Evolutionary conservation across 37 sponge, comb jelly and placozoan genomes (phyloP).

Genomic region (Oscarella lobularis): DNA sequence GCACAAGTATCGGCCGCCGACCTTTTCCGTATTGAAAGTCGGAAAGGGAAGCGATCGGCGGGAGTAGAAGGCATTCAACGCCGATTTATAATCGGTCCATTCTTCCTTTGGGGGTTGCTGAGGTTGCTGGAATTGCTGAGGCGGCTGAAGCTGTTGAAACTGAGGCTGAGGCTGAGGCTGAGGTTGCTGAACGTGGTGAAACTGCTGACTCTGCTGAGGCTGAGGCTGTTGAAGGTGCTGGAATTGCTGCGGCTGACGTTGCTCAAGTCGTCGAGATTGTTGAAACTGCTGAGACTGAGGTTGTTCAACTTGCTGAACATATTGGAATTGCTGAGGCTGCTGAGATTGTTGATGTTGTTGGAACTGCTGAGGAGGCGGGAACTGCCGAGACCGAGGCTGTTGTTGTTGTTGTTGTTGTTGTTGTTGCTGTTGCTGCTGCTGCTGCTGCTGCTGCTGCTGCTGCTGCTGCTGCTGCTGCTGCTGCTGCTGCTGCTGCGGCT

Average conservation of each 20-base stretch:
- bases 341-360: neutral
- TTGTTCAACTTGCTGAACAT: too few relatives aligned
- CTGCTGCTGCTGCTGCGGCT: too few relatives aligned
- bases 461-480: too few relatives aligned
- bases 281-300: too few relatives aligned
- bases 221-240: neutral
- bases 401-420: too few relatives aligned
- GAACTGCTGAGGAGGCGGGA: neutral
- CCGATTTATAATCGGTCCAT: too few relatives aligned
- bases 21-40: neutral
- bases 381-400: too few relatives aligned
- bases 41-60: too few relatives aligned
- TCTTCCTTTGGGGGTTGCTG: neutral
- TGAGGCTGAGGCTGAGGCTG: neutral
- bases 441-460: too few relatives aligned
- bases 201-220: neutral
- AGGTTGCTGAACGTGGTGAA: neutral
- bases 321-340: too few relatives aligned
- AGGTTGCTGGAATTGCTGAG: neutral
- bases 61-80: too few relatives aligned
- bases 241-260: neutral
- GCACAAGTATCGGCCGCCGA: neutral
- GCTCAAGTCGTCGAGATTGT: neutral
- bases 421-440: too few relatives aligned
- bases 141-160: neutral